Evolutionary conservation across 2,797 vertebrate genomes (phyloP), one percentile per base, ranked within the genome.

Genomic region (Sebastes steindachneri): DNA sequence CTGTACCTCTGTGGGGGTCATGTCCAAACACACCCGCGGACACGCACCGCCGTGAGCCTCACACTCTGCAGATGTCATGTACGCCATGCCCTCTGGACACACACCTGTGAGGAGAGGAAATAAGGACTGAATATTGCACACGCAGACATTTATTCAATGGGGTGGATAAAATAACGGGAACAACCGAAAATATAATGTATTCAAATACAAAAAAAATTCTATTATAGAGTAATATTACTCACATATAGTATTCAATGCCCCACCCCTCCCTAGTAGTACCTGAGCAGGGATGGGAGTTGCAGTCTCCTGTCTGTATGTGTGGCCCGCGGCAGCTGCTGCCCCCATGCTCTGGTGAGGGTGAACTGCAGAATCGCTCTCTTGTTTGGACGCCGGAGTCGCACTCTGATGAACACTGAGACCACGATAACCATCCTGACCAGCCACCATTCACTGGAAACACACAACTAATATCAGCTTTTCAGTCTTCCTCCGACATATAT

Each of bases 381-480:
- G 90, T 96, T 90, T 98, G 97, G 58, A 96, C 88, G 0, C 98
- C 97, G 0, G 96, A 96, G 55, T 97, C 96, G 14, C 98, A 98
- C 6, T 93, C 90, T 0, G 95, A 94, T 0, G 97, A 97, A 84
- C 98, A 99, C 21, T 65, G 11, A 2, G 97, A 96, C 97, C 97
- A 98, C 0, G 75, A 10, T 0, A 94, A 93, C 97, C 97, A 97
- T 0, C 31, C 55, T 0, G 95, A 96, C 97, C 97, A 98, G 48
- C 89, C 72, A 0, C 96, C 96, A 1, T 89, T 70, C 77, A 95
- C 97, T 97, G 80, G 26, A 73, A 83, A 26, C 0, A 82, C 3
- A 78, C 4, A 33, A 28, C 6, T 3, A 12, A n/a, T 23, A 8
- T 80, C 7, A 77, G 53, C 10, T 10, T 64, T 57, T 70, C 8